Evolutionary conservation across 2,113 vertebrate species (phyloP).

Genomic region (Galeopterus variegatus): DNA sequence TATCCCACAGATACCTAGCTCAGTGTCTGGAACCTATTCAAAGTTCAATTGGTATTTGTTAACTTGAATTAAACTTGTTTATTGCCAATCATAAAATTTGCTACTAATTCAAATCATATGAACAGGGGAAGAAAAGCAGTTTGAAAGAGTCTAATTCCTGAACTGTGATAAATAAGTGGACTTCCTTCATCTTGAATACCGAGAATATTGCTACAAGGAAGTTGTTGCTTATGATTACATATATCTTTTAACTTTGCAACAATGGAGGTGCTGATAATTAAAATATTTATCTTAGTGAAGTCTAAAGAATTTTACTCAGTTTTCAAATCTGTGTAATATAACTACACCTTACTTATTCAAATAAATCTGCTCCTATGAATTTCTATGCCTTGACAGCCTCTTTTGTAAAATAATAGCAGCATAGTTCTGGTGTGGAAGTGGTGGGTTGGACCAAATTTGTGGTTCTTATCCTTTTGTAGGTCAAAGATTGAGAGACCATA

Average conservation of each 20-base stretch:
- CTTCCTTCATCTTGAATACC: neutral
- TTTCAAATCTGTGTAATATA: slow-evolving; percentile 27
- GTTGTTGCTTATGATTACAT: neutral
- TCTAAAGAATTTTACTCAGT: slow-evolving; percentile 23
- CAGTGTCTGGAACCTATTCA: neutral
- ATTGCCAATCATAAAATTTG: neutral
- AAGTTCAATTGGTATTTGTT: neutral
- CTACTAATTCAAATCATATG: neutral
- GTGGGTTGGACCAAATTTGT: neutral
- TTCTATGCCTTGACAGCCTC: neutral
- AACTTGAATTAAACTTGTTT: neutral
- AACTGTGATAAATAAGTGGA: neutral
- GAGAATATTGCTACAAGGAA: neutral
- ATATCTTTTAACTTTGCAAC: neutral
- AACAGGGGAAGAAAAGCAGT: neutral
- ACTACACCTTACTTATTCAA: neutral
- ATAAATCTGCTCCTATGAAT: neutral
- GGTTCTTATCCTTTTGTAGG: neutral
- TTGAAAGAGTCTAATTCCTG: slow-evolving; percentile 20
- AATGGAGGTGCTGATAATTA: neutral
- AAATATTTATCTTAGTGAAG: slow-evolving; percentile 40
- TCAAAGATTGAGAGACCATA: neutral
- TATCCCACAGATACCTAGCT: neutral
- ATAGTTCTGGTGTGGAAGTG: neutral
- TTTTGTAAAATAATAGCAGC: neutral